Base-by-base conservation (phyloP, 2,888 invertebrate genomes). In the Sminthurinus aureus region DNA sequence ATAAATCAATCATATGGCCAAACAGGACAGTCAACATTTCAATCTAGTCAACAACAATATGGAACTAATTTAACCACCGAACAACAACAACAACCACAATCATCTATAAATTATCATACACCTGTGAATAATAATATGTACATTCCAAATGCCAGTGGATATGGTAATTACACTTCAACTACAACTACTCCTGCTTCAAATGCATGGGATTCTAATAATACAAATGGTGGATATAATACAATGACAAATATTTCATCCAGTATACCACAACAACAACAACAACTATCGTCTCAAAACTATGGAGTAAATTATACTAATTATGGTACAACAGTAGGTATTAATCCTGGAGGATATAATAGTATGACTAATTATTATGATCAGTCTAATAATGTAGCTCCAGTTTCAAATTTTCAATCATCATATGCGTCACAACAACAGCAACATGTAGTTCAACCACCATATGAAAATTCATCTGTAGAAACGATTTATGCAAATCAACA, bases 291-390 rank as follows among this genome's bases (percentile, higher is more conserved):
- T 15, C 71, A 71, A 15, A 24, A 71, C 26, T 71, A 69, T 69
- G 11, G n/a, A 12, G 22, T 71, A 24, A 71, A 71, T 24, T 71
- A 71, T 24, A 2, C 13, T 15, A 6, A 6, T 38, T 38, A 38
- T 38, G 38, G 38, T 38, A 38, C 38, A 38, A 38, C 38, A 38
- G 15, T n/a, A 15, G 38, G 38, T 38, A 38, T 38, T 38, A 26
- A 71, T 71, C 4, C n/a, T 69, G 71, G 71, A 71, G 71, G 24
- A 58, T 71, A 24, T 22, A 26, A 24, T 13, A 13, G 67, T n/a
- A 15, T 71, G 24, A 75, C 11, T 15, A 75, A 75, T 75, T 75
- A 75, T 52, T 75, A 75, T 75, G 52, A 15, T n/a, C 75, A 75
- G 51, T 6, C 38, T 38, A 38, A 38, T 38, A 6, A n/a, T 18